Percentiles rank a stretch among this genome's conserved stretches.
phyloP scores from a whole-genome alignment of 2,113 vertebrate genomes.

The Sinocyclocheilus anophthalmus region DNA sequence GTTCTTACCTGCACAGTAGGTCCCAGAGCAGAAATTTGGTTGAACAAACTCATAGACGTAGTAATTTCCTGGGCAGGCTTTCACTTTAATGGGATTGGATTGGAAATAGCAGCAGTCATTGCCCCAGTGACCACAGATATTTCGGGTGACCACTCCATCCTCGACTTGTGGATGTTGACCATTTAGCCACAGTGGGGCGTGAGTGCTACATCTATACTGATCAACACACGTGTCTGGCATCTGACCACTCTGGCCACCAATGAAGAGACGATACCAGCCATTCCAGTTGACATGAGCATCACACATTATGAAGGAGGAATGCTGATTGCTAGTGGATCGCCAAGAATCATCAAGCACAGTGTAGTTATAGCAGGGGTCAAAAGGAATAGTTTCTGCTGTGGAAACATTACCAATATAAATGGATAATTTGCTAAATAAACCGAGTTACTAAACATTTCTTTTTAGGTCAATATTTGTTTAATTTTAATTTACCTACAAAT shows the following conservation, averaged over 20 bases:
- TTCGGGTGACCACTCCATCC: constrained; percentile 26
- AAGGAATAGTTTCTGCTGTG: background rate
- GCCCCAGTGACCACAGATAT: background rate
- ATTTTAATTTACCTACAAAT: background rate
- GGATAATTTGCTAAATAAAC: background rate
- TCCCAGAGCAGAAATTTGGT: constrained; percentile 3
- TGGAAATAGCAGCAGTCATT: background rate
- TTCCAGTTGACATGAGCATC: constrained; percentile 22
- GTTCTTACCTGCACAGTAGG: constrained; percentile 46
- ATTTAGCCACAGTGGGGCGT: constrained; percentile 41
- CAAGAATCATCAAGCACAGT: constrained; percentile 21
- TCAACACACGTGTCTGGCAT: constrained; percentile 39
- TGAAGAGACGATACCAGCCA: constrained; percentile 44
- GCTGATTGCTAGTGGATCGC: constrained; percentile 11
- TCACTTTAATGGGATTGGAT: constrained; percentile 21
- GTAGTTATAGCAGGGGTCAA: constrained; percentile 32
- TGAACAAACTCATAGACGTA: constrained; percentile 34
- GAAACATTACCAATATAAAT: constrained; percentile 6
- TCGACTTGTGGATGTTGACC: constrained; percentile 21
- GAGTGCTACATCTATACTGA: constrained; percentile 24
- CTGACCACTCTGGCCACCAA: background rate
- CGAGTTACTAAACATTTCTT: background rate
- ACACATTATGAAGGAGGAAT: background rate
- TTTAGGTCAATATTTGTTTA: background rate
- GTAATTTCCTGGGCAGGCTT: constrained; percentile 30